Conservation (phyloP, 2,888 invertebrate species). For the Acanthosepion lycidas region DNA sequence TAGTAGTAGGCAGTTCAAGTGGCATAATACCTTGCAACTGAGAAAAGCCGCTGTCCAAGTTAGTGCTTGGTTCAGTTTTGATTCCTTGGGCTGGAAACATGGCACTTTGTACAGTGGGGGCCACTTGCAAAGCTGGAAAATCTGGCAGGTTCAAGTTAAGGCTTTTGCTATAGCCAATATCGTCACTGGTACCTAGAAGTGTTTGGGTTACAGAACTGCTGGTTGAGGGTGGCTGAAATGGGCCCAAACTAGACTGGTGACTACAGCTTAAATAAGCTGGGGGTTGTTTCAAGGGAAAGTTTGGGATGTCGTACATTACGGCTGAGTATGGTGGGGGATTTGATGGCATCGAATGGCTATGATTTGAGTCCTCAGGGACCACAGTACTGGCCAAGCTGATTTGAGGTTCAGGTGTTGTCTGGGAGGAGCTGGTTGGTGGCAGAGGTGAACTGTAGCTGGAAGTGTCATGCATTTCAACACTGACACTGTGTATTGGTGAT, state of each 20-base stretch:
- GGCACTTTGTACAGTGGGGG: conserved; percentile 51
- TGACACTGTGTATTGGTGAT: conserved; percentile 49
- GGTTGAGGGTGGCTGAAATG: conserved; percentile 52
- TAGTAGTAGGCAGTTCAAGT: conserved; percentile 49
- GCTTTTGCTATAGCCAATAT: conserved; percentile 55
- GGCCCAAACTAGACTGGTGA: conserved; percentile 50
- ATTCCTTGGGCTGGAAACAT: conserved; percentile 54
- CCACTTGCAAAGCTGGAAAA: conserved; percentile 66
- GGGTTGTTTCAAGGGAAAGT: conserved; percentile 79
- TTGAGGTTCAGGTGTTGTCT: conserved; percentile 66
- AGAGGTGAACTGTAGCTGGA: not conserved
- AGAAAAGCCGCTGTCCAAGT: conserved; percentile 52
- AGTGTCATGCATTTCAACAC: conserved; percentile 46
- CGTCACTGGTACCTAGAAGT: conserved; percentile 56
- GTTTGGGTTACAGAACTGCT: conserved; percentile 54
- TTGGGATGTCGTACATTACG: conserved; percentile 59
- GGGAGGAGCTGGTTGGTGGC: conserved; percentile 57
- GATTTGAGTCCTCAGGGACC: conserved; percentile 56
- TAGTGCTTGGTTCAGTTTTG: conserved; percentile 66
- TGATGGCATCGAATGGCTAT: conserved; percentile 59
- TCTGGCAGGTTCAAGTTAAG: conserved; percentile 64
- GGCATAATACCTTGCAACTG: conserved; percentile 55
- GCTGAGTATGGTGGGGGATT: conserved; percentile 66
- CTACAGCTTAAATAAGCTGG: conserved; percentile 80
- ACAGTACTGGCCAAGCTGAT: conserved; percentile 55